Conservation (phyloP, 2,113 vertebrate species). For the Nipponia nippon region DNA sequence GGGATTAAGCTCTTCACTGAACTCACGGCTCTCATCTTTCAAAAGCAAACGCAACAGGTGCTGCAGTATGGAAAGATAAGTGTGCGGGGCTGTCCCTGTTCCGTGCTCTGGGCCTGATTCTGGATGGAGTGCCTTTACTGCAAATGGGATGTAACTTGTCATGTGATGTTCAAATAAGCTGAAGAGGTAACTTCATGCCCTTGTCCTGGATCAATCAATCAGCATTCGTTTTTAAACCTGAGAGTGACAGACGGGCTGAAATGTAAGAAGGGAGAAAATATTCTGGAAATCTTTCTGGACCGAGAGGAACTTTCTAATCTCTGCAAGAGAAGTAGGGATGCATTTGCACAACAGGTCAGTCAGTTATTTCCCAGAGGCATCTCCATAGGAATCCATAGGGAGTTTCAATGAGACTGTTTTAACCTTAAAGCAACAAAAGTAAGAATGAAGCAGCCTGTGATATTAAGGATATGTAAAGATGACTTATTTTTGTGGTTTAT, state of each 20-base stretch:
- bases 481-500: not conserved
- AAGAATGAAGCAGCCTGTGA: not conserved
- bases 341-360: not conserved
- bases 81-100: not conserved
- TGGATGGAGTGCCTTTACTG: not conserved
- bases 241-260: not conserved
- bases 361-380: not conserved
- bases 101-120: not conserved
- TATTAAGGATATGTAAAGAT: not conserved
- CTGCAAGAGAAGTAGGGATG: not conserved
- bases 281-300: slow-evolving; percentile 17
- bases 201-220: not conserved
- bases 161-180: not conserved
- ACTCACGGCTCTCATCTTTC: not conserved
- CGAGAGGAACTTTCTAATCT: not conserved
- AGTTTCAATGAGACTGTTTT: not conserved
- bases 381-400: not conserved
- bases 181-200: not conserved
- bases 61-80: not conserved
- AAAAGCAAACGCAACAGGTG: not conserved
- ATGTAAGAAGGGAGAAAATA: slow-evolving; percentile 17
- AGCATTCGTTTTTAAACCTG: not conserved
- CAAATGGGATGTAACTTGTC: not conserved
- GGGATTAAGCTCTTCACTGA: not conserved
- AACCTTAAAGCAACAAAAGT: not conserved